phyloP scores from a whole-genome alignment of 2,797 vertebrate genomes.

The Gambelia wislizenii region DNA sequence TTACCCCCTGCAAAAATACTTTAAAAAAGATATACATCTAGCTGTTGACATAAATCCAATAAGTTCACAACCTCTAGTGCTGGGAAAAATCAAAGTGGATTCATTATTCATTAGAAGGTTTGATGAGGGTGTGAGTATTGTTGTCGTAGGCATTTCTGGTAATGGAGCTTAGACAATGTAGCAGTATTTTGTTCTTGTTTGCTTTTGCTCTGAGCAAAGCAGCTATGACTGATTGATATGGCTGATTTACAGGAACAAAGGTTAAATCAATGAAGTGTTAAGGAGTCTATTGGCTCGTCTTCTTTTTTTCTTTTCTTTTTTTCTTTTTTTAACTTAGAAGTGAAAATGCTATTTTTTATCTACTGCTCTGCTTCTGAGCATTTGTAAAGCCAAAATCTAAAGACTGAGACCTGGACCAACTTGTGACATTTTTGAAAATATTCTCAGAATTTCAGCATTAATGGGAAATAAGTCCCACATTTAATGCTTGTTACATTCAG shows the following conservation, averaged over 20 bases:
- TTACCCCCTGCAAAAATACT: slow-evolving; percentile 3
- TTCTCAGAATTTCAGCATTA: background rate
- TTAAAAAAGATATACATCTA: background rate
- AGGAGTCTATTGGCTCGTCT: slow-evolving; percentile 57
- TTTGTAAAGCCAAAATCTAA: background rate
- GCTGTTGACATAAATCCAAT: slow-evolving; percentile 15
- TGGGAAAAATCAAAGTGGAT: slow-evolving; percentile 27
- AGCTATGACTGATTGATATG: slow-evolving; percentile 66
- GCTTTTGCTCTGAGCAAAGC: slow-evolving; percentile 52
- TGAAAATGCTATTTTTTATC: slow-evolving; percentile 61
- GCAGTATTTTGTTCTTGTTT: slow-evolving; percentile 44
- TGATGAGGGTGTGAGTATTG: slow-evolving; percentile 16
- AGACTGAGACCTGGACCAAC: background rate
- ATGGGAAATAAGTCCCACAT: background rate
- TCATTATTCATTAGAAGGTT: slow-evolving; percentile 27
- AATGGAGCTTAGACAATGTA: slow-evolving; percentile 32
- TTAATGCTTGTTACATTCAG: background rate
- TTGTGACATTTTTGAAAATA: background rate
- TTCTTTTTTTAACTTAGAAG: slow-evolving; percentile 24
- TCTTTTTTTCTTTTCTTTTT: too few relatives aligned
- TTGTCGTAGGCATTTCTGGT: background rate
- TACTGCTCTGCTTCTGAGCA: background rate
- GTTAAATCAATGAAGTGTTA: slow-evolving; percentile 65
- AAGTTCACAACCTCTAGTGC: slow-evolving; percentile 36
- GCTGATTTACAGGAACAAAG: slow-evolving; percentile 64